Base-by-base conservation (phyloP, 2,888 invertebrate species). In the Cataglyphis albicans region DNA sequence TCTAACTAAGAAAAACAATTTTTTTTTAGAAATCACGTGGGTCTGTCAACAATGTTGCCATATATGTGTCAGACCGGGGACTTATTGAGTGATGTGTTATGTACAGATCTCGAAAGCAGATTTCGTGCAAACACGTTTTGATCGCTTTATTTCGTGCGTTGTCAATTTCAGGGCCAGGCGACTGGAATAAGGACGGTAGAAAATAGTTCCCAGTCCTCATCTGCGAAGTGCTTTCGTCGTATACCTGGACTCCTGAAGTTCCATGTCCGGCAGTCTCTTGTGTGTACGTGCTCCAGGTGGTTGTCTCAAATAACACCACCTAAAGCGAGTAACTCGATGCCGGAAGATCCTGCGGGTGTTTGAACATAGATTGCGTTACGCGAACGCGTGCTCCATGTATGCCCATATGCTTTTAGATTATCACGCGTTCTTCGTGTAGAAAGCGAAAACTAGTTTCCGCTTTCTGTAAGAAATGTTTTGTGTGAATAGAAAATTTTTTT, bases 141-240 rank as follows among this genome's bases (percentile, higher is more conserved):
- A 59, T 78, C 41, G 15, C 6, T n/a, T 76, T 32, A 18, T 21
- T 18, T 48, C 48, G 61, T 74, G 61, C 61, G 61, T 75, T 25
- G 64, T 68, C 55, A 41, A 76, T n/a, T 68, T 76, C 9, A 29
- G 76, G 15, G 10, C n/a, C 41, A 41, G 52, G 75, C 75, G 55
- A n/a, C n/a, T 21, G 57, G 59, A 57, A 68, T 68, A 29, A 44
- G 32, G 44, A 41, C 48, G 29, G 10, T 3, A 21, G 41, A 68
- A 75, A 82, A 55, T 57, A 68, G 44, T 48, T 25, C 65, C 55
- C 35, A 44, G 55, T 65, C 70, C 65, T 84, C 63, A 55, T 65
- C 48, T 63, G 63, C 32, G 78, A 75, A 86, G 61, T 78, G 86
- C 78, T 86, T 86, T 86, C 86, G 38, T 84, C 73, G 67, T 82